Evolutionary conservation across 2,888 invertebrate species (phyloP).

Genomic region (Cephus runcator): DNA sequence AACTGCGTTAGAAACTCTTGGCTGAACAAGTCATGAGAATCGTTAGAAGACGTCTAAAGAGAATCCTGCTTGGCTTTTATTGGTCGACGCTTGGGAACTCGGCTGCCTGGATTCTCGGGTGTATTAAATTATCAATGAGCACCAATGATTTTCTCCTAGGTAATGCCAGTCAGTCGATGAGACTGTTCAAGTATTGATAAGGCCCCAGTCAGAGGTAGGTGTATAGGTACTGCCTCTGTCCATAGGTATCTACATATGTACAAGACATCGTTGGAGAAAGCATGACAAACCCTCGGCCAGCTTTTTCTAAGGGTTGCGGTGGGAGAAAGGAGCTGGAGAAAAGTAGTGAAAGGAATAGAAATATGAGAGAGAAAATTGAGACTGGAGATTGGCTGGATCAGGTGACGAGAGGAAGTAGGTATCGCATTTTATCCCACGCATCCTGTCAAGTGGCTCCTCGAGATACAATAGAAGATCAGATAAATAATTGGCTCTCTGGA

Average conservation of each 20-base stretch:
- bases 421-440: constrained; percentile 63
- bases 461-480: constrained; percentile 57
- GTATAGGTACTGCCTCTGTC: neutral
- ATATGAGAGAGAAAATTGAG: neutral
- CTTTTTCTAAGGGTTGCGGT: neutral
- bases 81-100: neutral
- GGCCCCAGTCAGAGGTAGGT: neutral
- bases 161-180: neutral
- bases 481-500: constrained; percentile 63
- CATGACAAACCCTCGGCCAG: neutral
- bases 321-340: neutral
- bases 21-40: neutral
- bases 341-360: neutral
- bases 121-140: neutral
- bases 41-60: neutral
- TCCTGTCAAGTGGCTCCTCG: constrained; percentile 62
- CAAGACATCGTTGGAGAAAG: neutral
- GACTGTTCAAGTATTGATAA: neutral
- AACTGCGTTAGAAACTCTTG: neutral
- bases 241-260: neutral
- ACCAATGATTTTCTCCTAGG: neutral
- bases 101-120: neutral
- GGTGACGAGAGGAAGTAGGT: constrained; percentile 60
- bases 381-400: constrained; percentile 30
- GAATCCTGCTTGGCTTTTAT: neutral